These are phyloP conservation scores for Psammodynastes pulverulentus DNA, from an alignment of 2,113 vertebrate genomes.

Conservation along the genomic window DNA sequence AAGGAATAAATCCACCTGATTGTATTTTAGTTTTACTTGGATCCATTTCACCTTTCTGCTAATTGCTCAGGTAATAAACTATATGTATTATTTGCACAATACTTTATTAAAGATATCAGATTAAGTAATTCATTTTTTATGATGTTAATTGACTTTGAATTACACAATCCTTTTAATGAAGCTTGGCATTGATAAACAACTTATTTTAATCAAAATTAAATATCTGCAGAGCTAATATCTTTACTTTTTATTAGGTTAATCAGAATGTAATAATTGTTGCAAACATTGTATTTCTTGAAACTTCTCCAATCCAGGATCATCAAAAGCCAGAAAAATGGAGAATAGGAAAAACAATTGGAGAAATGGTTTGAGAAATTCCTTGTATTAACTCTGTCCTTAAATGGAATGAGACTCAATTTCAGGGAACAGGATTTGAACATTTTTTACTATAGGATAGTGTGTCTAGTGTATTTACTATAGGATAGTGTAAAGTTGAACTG, in stretches of 20 bases:
- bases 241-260: not conserved
- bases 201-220: not conserved
- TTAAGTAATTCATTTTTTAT: slow-evolving; percentile 11
- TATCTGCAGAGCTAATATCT: not conserved
- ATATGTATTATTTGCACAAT: slow-evolving; percentile 28
- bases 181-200: slow-evolving; percentile 7
- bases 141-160: slow-evolving; percentile 32
- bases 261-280: not conserved
- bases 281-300: not conserved
- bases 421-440: not conserved
- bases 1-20: accelerated
- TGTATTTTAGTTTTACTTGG: slow-evolving; percentile 14
- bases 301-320: not conserved
- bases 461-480: not conserved
- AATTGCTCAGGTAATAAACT: not conserved
- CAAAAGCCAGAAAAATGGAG: not conserved
- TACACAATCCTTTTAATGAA: slow-evolving; percentile 24
- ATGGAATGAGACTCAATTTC: not conserved
- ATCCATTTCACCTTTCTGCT: not conserved
- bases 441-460: not conserved
- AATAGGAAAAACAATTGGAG: not conserved
- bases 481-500: not conserved
- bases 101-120: not conserved
- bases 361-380: not conserved
- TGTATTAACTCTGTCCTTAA: not conserved